Conservation (phyloP, 2,888 invertebrate species). For the Ichneumoninae sp. region DNA sequence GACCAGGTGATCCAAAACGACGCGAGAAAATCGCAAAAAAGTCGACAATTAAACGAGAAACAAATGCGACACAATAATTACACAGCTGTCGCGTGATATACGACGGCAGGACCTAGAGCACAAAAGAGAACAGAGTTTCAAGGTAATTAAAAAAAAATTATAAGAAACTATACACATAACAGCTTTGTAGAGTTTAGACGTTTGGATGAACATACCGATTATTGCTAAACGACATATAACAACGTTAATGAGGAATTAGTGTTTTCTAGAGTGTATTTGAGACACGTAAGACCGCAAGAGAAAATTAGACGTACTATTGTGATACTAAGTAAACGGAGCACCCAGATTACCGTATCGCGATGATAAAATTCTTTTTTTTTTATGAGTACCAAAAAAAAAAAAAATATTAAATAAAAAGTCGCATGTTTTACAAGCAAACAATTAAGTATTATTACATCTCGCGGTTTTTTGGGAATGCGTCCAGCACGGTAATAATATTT, state of each 20-base stretch:
- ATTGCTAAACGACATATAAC: constrained; percentile 55
- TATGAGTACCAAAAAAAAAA: constrained; percentile 14
- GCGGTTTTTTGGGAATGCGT: neutral
- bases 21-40: constrained; percentile 14
- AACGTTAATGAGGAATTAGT: constrained; percentile 59
- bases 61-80: constrained; percentile 21
- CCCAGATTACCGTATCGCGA: constrained; percentile 67
- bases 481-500: constrained; percentile 33
- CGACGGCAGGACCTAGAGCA: constrained; percentile 33
- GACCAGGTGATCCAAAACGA: neutral
- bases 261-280: constrained; percentile 70
- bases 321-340: constrained; percentile 79
- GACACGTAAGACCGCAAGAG: constrained; percentile 23
- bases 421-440: neutral
- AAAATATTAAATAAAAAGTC: constrained; percentile 8
- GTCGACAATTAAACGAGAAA: constrained; percentile 1
- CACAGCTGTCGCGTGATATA: constrained; percentile 19
- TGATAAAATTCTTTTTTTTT: constrained; percentile 30
- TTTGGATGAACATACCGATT: constrained; percentile 67
- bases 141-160: constrained; percentile 33
- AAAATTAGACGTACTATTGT: constrained; percentile 79
- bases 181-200: constrained; percentile 57
- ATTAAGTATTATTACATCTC: neutral
- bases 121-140: constrained; percentile 38
- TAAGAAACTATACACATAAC: constrained; percentile 26